Evolutionary conservation across 2,113 vertebrate species (phyloP).

Genomic region (Arizona elegans): DNA sequence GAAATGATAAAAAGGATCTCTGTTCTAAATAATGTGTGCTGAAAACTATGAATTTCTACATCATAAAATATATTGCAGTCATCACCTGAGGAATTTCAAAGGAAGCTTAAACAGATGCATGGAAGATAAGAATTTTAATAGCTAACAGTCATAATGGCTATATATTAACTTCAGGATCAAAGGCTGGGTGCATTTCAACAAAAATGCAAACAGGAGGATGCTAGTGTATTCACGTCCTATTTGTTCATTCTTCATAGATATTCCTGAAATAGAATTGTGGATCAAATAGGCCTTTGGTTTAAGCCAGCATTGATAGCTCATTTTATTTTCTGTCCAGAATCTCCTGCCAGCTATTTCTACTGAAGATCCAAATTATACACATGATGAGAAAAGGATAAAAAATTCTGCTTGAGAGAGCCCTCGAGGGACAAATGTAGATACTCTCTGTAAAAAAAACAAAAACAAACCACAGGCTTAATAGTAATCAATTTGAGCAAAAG

Average conservation of each 20-base stretch:
- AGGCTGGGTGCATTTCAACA: neutral
- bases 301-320: neutral
- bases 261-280: neutral
- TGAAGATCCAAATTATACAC: neutral
- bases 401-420: neutral
- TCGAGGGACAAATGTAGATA: neutral
- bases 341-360: neutral
- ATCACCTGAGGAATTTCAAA: neutral
- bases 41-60: neutral
- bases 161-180: neutral
- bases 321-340: neutral
- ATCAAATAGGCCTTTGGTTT: neutral
- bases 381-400: neutral
- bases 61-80: neutral
- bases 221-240: neutral
- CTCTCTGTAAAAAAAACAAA: neutral
- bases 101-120: neutral
- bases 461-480: neutral
- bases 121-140: neutral
- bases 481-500: neutral
- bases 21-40: neutral
- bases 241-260: neutral
- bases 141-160: neutral
- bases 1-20: neutral
- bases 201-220: neutral